Evolutionary conservation across 2,113 vertebrate species (phyloP), one percentile per base, ranked within the genome.

Genomic region (Pseudolaguvia tuberculata): DNA sequence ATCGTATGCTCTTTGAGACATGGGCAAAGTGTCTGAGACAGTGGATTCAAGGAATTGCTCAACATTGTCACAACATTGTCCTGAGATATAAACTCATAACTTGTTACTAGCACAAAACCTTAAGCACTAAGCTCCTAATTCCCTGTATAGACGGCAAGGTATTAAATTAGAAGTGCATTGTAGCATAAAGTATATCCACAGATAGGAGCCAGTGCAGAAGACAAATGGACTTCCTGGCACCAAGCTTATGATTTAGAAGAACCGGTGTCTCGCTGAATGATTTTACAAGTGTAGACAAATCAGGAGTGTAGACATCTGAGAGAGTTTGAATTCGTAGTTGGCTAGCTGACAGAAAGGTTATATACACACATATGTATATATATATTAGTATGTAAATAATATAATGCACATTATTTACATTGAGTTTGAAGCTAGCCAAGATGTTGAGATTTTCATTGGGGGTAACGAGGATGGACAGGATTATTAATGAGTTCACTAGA

Each of bases 1-100:
- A 27, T 11, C 39, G 9, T 2, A 65, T 35, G n/a, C 13, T 47
- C n/a, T 65, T 47, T 65, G 35, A 66, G 45, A 2, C n/a, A 48
- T 25, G 42, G 39, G 12, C 4, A 15, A 15, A 23, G 7, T 65
- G 42, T 17, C 42, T 42, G n/a, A 18, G 61, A 35, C 35, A 42
- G n/a, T 29, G 31, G 31, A 62, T 39, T 39, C 31, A 21, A 42
- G n/a, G 35, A 15, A 13, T 15, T 45, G n/a, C 61, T 65, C 61
- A 23, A 47, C 35, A 10, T 12, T n/a, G 4, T 39, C 23, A 8
- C n/a, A 65, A n/a, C 23, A n/a, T 39, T 1, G 35, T 47, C 61
- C 39, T 23, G 61, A 39, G 61, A 65, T 45, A 45, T 27, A 66
- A 65, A 48, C 63, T 48, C 42, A 65, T 65, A 65, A 47, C 42